These are phyloP conservation scores for Tinea trinotella DNA, from an alignment of 2,888 invertebrate species.

Conservation along the genomic window DNA sequence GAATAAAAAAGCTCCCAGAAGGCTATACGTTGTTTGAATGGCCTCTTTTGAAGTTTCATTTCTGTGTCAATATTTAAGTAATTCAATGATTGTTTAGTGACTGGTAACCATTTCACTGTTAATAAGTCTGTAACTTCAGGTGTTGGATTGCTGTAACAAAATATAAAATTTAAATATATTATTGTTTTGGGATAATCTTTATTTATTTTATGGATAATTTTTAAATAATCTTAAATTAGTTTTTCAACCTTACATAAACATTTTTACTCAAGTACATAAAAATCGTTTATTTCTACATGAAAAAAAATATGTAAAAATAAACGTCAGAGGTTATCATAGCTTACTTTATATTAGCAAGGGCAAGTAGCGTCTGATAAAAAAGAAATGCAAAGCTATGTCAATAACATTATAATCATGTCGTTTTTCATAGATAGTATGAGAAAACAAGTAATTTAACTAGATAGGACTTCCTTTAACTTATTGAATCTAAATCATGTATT, in stretches of 20 bases:
- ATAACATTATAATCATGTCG: background rate
- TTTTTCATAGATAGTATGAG: background rate
- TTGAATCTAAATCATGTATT: background rate
- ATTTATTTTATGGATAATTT: too few species aligned
- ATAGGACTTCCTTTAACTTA: background rate
- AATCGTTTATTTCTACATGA: too few species aligned
- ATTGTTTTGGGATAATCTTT: too few species aligned
- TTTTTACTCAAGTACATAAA: too few species aligned
- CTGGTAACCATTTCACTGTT: constrained; percentile 10
- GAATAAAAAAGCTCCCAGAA: constrained; percentile 13
- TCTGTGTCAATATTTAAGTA: constrained; percentile 9
- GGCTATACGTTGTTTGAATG: constrained; percentile 6
- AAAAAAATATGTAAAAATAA: background rate
- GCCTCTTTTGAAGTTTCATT: background rate
- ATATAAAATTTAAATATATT: too few species aligned
- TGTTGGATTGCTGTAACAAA: constrained; percentile 17
- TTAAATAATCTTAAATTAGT: too few species aligned
- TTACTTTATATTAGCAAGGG: background rate
- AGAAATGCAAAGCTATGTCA: background rate
- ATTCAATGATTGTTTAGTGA: background rate
- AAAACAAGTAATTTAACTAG: background rate
- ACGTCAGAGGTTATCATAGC: background rate
- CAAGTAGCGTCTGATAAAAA: background rate
- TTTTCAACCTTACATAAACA: too few species aligned
- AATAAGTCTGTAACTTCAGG: constrained; percentile 5